Percentiles rank a stretch among this genome's conserved stretches.
phyloP scores from a whole-genome alignment of 1,140 invertebrate genomes.

The Mercenaria mercenaria region DNA sequence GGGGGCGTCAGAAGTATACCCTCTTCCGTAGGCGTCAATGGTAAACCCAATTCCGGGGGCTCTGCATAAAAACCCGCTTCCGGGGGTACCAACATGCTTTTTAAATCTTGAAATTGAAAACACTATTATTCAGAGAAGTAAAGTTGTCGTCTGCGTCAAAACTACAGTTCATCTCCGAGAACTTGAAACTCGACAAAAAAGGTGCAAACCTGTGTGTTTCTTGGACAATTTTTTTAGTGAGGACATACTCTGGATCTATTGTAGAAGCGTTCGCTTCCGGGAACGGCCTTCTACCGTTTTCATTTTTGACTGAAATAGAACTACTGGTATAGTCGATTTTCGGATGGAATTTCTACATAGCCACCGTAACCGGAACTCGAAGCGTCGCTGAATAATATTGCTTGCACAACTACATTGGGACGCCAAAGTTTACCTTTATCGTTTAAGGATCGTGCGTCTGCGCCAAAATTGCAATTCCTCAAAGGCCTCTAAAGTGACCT shows the following conservation, averaged over 20 bases:
- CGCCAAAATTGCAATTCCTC: no score
- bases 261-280: no score
- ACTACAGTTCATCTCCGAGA: neutral
- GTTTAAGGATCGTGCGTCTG: neutral
- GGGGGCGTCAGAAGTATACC: no score
- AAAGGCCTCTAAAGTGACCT: no score
- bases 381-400: conserved; percentile 50
- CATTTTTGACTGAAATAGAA: no score
- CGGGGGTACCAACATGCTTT: neutral
- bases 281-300: no score
- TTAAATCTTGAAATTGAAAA: neutral
- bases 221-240: neutral
- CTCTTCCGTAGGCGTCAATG: no score
- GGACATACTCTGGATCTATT: neutral
- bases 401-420: neutral
- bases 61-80: no score
- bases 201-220: neutral
- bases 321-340: neutral
- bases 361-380: conserved; percentile 57
- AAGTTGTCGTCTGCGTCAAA: neutral
- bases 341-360: neutral
- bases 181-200: neutral
- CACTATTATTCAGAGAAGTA: no score
- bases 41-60: no score
- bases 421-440: neutral